A percentile compares a stretch with the other conserved stretches of the same genome.
Evolutionary conservation across 1,140 invertebrate genomes (phyloP).

Genomic region (Scaptomyza hsui): DNA sequence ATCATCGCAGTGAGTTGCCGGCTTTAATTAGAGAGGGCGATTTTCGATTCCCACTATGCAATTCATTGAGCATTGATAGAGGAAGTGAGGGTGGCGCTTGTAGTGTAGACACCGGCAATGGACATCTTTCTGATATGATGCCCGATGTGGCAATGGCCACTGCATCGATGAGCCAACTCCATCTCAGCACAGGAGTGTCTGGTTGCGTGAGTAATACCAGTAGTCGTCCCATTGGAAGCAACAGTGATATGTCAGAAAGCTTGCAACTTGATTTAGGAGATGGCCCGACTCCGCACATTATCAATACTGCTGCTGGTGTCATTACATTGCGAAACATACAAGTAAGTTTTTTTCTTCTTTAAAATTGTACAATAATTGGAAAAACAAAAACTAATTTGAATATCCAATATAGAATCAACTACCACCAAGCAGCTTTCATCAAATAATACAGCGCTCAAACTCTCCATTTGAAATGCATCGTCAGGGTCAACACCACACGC

Average conservation of each 20-base stretch:
- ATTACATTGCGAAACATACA: constrained; percentile 72
- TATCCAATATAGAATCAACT: constrained; percentile 61
- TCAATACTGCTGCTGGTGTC: constrained; percentile 60
- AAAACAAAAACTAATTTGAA: constrained; percentile 4
- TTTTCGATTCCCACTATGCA: constrained; percentile 79
- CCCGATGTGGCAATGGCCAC: constrained; percentile 95
- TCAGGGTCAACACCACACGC: constrained; percentile 72
- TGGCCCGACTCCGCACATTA: constrained; percentile 87
- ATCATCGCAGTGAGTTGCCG: constrained; percentile 85
- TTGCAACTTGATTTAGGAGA: constrained; percentile 92
- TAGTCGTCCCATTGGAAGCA: constrained; percentile 40
- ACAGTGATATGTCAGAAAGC: constrained; percentile 75
- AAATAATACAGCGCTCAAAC: constrained; percentile 76
- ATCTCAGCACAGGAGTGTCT: constrained; percentile 70
- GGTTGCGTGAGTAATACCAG: constrained; percentile 32
- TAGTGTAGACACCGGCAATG: constrained; percentile 83
- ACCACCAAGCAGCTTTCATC: constrained; percentile 76
- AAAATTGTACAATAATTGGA: background rate
- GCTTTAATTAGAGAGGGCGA: constrained; percentile 88
- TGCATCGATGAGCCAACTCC: constrained; percentile 88
- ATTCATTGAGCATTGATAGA: constrained; percentile 60
- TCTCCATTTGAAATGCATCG: constrained; percentile 77
- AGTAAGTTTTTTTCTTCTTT: constrained; percentile 42
- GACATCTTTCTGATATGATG: constrained; percentile 92
- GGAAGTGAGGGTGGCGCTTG: constrained; percentile 57